Base-by-base conservation (phyloP, 2,888 invertebrate genomes). In the Xanthia togata region DNA sequence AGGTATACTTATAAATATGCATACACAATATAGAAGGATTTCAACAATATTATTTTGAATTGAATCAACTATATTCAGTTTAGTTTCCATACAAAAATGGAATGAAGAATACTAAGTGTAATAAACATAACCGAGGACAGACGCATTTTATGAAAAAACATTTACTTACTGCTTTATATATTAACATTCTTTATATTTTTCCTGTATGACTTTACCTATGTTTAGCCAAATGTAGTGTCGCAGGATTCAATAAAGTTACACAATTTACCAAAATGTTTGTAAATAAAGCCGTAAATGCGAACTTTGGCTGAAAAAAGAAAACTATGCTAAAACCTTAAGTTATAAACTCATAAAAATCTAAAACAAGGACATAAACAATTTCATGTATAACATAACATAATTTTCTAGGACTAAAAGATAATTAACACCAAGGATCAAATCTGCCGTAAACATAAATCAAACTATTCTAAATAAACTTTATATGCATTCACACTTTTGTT, bases 331-430 rank as follows among this genome's bases (percentile, higher is more conserved):
- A 83, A 23, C 89, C 91, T 90, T 89, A 92, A 91, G 87, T 88
- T 90, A 93, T 93, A 94, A 93, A 94, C 93, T 93, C 90, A 91
- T 92, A 93, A 92, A 81, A 94, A 93, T 92, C 94, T 94, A 93
- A 94, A 96, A 95, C 94, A 94, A 94, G 90, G 88, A 91, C 91
- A 93, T 95, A 95, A 96, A 96, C 94, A 94, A 95, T 95, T 94
- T 93, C 89, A 94, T 91, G 90, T 93, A 93, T 92, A 95, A 95
- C 94, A 87, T 94, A 93, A 93, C 81, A 87, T 86, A 92, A 93
- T 89, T 80, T 89, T 92, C 88, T 92, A 91, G 89, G 84, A 89
- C 90, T 91, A 91, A 90, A 88, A 87, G 79, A 88, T 90, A 90
- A 90, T 88, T 84, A 83, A 87, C 86, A 82, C 79, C 74, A 84